Base-by-base conservation (phyloP, 2,888 invertebrate species). In the Tineola bisselliella region DNA sequence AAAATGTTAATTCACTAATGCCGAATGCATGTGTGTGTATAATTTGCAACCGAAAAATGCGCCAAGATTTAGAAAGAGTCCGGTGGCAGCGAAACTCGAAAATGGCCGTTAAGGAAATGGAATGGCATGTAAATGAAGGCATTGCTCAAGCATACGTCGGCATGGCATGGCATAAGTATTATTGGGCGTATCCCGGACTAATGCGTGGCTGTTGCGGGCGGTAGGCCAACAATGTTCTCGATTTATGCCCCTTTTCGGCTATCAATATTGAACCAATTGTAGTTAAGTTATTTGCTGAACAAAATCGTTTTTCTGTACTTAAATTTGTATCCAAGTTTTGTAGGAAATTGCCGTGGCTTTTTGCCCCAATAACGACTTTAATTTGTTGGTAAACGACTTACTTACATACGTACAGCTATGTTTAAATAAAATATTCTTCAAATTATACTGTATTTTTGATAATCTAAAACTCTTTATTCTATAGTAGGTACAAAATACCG, bases 1-100 rank as follows among this genome's bases (percentile, higher is more conserved):
- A 84, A 84, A 80, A 84, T 84, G 84, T 84, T 81, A 86, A 87
- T 87, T 79, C 81, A 65, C 83, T 81, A 86, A 83, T 84, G 78
- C 79, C 19, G 57, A 25, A 56, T 82, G 84, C 81, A 79, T 84
- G 81, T 82, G 74, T 84, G 81, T 82, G 74, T 77, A 81, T 79
- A 86, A 86, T 86, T 86, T 87, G 84, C 83, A 79, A 79, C 78
- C 76, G 79, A 76, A 83, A 79, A 81, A 76, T 79, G 73, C 71
- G 68, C 67, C 59, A 70, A 68, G 38, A 61, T 33, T 60, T 48
- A 52, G n/a, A 30, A 57, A 63, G 62, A 69, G 73, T 74, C 74
- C 76, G 76, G 76, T 70, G 69, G 68, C 73, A 72, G 73, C 74
- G 76, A 73, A 74, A 79, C 72, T 75, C 71, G 70, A 77, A 76